These are phyloP conservation scores for Cephus sareptanus DNA, from an alignment of 2,888 invertebrate genomes.

Conservation along the genomic window DNA sequence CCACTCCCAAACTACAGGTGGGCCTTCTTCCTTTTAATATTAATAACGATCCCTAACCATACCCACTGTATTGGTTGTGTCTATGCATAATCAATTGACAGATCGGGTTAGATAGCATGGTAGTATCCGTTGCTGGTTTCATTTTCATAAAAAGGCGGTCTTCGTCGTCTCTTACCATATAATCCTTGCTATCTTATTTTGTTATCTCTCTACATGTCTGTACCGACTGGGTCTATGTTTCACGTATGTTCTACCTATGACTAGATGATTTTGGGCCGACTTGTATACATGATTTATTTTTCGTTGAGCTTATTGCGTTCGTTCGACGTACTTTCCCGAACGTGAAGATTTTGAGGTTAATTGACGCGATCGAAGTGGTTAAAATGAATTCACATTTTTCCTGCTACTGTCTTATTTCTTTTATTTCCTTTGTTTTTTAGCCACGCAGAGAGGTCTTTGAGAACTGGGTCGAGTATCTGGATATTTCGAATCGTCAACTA, in stretches of 20 bases:
- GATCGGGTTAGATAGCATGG: not conserved
- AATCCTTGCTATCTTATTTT: not conserved
- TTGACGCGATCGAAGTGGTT: not conserved
- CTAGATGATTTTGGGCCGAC: not conserved
- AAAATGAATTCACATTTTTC: not conserved
- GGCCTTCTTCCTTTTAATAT: not conserved
- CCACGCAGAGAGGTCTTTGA: not conserved
- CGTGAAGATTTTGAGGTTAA: not conserved
- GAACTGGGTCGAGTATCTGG: not conserved
- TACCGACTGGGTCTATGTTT: not conserved
- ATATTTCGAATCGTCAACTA: not conserved
- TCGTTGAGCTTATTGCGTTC: not conserved
- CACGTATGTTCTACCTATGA: not conserved
- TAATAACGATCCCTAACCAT: not conserved
- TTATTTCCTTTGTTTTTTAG: not conserved
- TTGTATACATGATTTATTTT: not conserved
- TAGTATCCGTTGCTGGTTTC: not conserved
- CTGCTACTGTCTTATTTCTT: not conserved
- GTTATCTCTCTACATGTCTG: not conserved
- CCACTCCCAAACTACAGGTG: not conserved
- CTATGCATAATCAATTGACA: not conserved
- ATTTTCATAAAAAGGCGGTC: not conserved
- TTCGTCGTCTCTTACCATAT: too few species aligned
- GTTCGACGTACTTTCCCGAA: not conserved
- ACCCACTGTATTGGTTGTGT: not conserved